Base-by-base conservation (phyloP, 2,888 invertebrate genomes). In the Drosophila acutilabella region DNA sequence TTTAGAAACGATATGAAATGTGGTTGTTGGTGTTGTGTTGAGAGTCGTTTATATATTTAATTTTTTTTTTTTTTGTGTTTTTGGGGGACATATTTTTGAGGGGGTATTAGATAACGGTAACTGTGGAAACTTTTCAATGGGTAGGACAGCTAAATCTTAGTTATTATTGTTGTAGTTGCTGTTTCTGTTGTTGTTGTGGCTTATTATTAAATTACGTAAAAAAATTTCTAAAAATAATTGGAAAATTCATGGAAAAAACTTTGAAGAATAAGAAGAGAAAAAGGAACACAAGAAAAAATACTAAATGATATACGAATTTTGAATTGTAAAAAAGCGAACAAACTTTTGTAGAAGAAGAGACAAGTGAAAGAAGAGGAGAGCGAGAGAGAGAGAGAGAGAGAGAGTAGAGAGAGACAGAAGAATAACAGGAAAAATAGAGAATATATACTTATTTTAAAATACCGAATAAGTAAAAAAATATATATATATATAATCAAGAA, bases 21-120 rank as follows among this genome's bases (percentile, higher is more conserved):
- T 83, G 85, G 82, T 81, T 85, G 82, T 83, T 84, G 82, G 83
- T 82, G 80, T 83, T 83, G 84, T 83, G 81, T 81, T 81, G 64
- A 80, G 80, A 78, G 78, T 82, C 74, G 66, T 50, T 47, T n/a
- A 44, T 51, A 36, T 44, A 16, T 50, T 20, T 44, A 16, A 45
- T 20, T 54, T 52, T 16, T 38, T 45, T 36, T 56, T 64, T 54
- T 72, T 67, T 64, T 69, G 61, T 68, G 36, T 20, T 41, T 41
- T 47, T 30, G 30, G 30, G 80, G 73, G 80, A 66, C 64, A 40
- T 57, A 60, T 75, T 50, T 20, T 44, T 47, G 26, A 57, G 57
- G 54, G 54, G 54, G 26, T 44, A 36, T 11, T 56, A 14, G 18
- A 56, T 56, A 56, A 45, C 36, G 44, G 56, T 56, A 56, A 42